Evolutionary conservation across 2,113 vertebrate genomes (phyloP).

Genomic region (Micronycteris hirsuta): DNA sequence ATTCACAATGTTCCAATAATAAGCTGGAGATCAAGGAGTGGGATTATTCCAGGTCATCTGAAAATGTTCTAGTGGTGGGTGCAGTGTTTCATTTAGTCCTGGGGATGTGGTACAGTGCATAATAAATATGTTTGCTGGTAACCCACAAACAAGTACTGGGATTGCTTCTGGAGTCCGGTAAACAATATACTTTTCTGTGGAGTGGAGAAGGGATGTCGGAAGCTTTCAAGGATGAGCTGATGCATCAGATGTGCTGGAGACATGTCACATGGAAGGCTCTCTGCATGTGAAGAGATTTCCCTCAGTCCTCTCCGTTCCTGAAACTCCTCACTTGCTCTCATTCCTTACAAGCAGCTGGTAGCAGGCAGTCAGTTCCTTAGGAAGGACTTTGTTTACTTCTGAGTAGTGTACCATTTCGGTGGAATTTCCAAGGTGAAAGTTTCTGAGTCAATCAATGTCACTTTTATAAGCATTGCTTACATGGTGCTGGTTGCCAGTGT

Average conservation of each 20-base stretch:
- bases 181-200: not conserved
- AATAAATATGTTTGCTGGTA: conserved; percentile 31
- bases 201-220: not conserved
- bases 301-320: not conserved
- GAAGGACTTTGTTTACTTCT: conserved; percentile 33
- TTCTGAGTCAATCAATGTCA: conserved; percentile 16
- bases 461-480: not conserved
- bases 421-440: conserved; percentile 50
- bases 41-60: conserved; percentile 51
- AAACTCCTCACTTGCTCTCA: not conserved
- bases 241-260: not conserved
- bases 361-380: not conserved
- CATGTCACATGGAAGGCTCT: not conserved
- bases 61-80: conserved; percentile 14
- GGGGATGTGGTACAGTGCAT: conserved; percentile 28
- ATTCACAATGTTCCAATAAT: not conserved
- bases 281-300: not conserved
- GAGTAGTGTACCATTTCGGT: not conserved
- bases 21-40: not conserved
- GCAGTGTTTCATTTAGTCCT: conserved; percentile 13
- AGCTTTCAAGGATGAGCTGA: not conserved
- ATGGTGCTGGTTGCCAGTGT: not conserved
- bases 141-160: not conserved
- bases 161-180: not conserved
- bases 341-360: not conserved